Percentiles rank a stretch among this genome's conserved stretches.
Conservation (phyloP, 2,888 invertebrate genomes). For the Schizotus pectinicornis region DNA sequence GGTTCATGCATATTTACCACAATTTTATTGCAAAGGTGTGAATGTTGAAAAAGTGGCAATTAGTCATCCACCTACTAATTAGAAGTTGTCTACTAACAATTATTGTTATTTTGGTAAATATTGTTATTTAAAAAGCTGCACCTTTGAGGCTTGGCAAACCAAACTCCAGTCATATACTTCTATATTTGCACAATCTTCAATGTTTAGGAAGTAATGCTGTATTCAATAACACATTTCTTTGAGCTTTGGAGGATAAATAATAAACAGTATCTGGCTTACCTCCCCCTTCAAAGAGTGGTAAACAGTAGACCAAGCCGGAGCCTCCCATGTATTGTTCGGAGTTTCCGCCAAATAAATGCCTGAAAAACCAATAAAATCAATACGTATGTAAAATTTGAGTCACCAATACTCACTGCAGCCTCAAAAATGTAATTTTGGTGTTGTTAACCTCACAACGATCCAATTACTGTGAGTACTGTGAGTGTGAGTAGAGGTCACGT, state of each 20-base stretch:
- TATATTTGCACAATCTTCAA: neutral
- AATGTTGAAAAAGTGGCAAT: too few species aligned
- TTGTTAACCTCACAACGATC: constrained; percentile 19
- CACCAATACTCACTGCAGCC: constrained; percentile 5
- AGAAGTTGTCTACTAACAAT: too few species aligned
- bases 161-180: too few species aligned
- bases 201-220: neutral
- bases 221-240: neutral
- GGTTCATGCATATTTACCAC: too few species aligned
- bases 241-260: neutral
- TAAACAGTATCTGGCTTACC: constrained; percentile 13
- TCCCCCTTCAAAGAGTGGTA: constrained; percentile 10
- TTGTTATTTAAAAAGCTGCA: too few species aligned
- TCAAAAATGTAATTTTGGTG: constrained; percentile 4
- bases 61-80: too few species aligned
- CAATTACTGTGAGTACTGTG: too few species aligned
- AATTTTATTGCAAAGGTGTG: too few species aligned
- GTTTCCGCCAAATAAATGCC: neutral
- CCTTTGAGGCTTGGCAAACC: too few species aligned
- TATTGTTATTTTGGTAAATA: too few species aligned
- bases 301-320: neutral
- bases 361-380: constrained; percentile 10
- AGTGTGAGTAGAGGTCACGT: too few species aligned
- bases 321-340: constrained; percentile 1
- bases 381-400: constrained; percentile 1